phyloP scores from a whole-genome alignment of 2,113 vertebrate species.

The Laterallus jamaicensis region DNA sequence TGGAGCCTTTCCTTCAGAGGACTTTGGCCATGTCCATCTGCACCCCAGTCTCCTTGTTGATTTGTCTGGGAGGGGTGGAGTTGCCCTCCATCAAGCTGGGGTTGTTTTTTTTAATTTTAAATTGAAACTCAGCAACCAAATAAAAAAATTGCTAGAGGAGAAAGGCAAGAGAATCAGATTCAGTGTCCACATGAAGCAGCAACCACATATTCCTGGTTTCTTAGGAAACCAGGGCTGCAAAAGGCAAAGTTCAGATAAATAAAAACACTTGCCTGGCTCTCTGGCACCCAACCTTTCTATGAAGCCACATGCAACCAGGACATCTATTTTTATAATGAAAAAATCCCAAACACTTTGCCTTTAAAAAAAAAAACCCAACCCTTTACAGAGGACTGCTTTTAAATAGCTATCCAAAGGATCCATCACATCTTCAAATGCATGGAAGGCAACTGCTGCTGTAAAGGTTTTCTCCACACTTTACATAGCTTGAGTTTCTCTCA shows the following conservation, averaged over 20 bases:
- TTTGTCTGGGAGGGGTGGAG: background rate
- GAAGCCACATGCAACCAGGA: background rate
- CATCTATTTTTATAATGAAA: background rate
- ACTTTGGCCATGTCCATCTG: background rate
- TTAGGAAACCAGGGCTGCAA: constrained; percentile 35
- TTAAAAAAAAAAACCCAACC: background rate
- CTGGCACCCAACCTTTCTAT: background rate
- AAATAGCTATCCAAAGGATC: background rate
- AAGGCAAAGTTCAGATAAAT: constrained; percentile 50
- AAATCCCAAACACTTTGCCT: background rate
- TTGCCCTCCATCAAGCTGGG: background rate
- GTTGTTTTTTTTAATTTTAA: background rate
- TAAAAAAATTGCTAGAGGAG: background rate
- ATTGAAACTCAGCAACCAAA: background rate
- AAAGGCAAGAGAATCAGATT: background rate
- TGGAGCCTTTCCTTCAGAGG: background rate
- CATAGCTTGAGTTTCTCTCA: background rate
- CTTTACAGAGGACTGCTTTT: background rate
- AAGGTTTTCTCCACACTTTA: background rate
- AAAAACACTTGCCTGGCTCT: background rate
- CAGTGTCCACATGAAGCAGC: background rate
- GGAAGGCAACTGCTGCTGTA: background rate
- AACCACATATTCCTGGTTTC: background rate
- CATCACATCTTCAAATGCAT: background rate
- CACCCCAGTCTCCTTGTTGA: background rate